phyloP scores from a whole-genome alignment of 64 coral and sea anemone genomes.

The Montipora efflorescens region DNA sequence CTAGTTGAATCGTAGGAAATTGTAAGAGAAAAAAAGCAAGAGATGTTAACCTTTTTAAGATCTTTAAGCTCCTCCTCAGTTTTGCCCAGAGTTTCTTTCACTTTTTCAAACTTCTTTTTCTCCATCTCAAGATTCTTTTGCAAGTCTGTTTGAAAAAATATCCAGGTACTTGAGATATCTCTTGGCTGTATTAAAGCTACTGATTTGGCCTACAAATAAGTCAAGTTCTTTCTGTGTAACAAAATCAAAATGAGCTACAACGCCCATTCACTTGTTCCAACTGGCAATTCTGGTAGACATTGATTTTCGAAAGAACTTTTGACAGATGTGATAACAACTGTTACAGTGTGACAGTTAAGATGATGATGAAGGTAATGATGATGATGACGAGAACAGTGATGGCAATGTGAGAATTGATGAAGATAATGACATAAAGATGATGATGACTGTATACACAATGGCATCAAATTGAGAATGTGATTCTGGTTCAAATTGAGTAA shows the following conservation, averaged over 20 bases:
- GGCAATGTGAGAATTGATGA: background rate
- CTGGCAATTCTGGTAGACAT: too few species aligned
- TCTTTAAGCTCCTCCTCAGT: slow-evolving; percentile 96
- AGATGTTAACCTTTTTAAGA: slow-evolving; percentile 85
- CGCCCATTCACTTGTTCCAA: too few species aligned
- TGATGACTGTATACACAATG: too few species aligned
- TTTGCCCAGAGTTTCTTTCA: slow-evolving; percentile 84
- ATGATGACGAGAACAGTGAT: background rate
- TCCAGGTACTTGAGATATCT: too few species aligned
- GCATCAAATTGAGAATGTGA: background rate
- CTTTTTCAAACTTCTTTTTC: slow-evolving; percentile 93
- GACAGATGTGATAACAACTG: background rate
- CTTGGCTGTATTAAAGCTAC: background rate
- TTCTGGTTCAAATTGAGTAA: background rate
- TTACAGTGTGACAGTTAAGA: background rate
- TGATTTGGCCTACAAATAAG: too few species aligned
- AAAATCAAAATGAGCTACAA: too few species aligned
- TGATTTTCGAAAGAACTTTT: background rate
- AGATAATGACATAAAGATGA: background rate
- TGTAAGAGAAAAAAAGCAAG: background rate
- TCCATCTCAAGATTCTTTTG: slow-evolving; percentile 96
- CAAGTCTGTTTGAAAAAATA: slow-evolving; percentile 53
- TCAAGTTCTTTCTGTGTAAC: too few species aligned
- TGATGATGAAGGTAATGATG: background rate
- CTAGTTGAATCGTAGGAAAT: too few species aligned